phyloP scores from a whole-genome alignment of 1,140 invertebrate species.

The Agrypnia vestita region DNA sequence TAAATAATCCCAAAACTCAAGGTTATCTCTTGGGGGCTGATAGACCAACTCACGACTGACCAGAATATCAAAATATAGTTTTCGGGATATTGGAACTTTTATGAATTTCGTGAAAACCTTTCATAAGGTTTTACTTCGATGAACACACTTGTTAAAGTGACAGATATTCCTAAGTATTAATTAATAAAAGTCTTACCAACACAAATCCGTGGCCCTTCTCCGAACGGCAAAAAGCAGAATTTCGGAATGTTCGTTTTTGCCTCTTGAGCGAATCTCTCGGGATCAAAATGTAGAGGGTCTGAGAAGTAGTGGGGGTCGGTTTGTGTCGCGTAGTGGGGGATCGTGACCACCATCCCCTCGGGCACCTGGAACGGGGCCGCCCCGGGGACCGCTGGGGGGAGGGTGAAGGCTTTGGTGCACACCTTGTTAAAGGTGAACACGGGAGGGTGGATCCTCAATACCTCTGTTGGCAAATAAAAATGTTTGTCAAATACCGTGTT shows the following conservation, averaged over 20 bases:
- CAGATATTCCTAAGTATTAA: no score
- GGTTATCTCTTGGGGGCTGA: no score
- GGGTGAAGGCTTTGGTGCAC: slow-evolving; percentile 44
- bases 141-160: no score
- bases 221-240: slow-evolving; percentile 73
- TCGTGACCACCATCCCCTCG: slow-evolving; percentile 61
- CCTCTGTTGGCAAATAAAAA: slow-evolving; percentile 44
- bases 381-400: slow-evolving; percentile 44
- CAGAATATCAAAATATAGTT: no score
- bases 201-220: slow-evolving; percentile 72
- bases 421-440: slow-evolving; percentile 29
- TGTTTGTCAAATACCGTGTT: no score
- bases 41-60: no score
- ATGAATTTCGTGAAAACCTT: no score
- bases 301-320: slow-evolving; percentile 70
- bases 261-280: slow-evolving; percentile 73
- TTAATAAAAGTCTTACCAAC: slow-evolving; percentile 61
- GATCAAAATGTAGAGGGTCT: slow-evolving; percentile 76
- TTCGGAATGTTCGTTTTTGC: slow-evolving; percentile 63
- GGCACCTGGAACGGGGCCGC: slow-evolving; percentile 58
- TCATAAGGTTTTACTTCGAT: no score
- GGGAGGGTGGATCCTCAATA: slow-evolving; percentile 46
- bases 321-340: slow-evolving; percentile 62
- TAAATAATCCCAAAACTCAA: no score
- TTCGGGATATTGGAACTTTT: no score